A percentile compares a stretch with the other conserved stretches of the same genome.
These are phyloP conservation scores for Saxicola maurus DNA, from an alignment of 2,797 vertebrate genomes.

Conservation along the genomic window DNA sequence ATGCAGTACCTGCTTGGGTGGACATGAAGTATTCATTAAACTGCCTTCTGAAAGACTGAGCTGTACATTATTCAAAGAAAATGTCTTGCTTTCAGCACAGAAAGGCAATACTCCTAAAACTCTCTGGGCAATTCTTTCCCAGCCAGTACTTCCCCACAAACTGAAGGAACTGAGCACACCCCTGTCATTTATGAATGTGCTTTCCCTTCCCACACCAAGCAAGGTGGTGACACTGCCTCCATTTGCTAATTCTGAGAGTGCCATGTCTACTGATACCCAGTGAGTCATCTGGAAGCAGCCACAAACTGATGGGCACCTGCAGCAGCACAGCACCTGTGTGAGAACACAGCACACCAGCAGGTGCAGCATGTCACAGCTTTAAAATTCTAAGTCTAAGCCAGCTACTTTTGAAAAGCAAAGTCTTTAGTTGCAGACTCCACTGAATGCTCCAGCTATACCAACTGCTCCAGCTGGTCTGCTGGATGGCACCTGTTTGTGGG, in stretches of 20 bases:
- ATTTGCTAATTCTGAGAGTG: neutral
- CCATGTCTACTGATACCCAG: neutral
- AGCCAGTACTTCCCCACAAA: neutral
- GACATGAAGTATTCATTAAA: neutral
- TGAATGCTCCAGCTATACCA: too few relatives aligned
- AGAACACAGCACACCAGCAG: neutral
- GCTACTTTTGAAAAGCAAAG: neutral
- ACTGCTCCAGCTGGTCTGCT: neutral
- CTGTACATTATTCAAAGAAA: neutral
- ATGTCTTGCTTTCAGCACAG: neutral
- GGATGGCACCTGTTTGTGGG: neutral
- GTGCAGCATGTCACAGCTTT: fast-evolving
- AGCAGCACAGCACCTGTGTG: neutral
- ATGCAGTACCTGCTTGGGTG: neutral
- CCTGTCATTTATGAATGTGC: neutral
- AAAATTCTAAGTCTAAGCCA: neutral
- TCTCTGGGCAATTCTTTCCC: neutral
- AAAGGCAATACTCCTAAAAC: neutral
- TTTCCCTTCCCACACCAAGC: neutral
- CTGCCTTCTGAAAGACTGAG: neutral
- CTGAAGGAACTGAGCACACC: neutral
- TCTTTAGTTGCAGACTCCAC: neutral
- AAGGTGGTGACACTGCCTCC: neutral
- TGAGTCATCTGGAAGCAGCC: neutral
- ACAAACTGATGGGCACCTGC: neutral